Evolutionary conservation across 2,797 vertebrate genomes (phyloP), one percentile per base, ranked within the genome.

Genomic region (Bovichtus diacanthus): DNA sequence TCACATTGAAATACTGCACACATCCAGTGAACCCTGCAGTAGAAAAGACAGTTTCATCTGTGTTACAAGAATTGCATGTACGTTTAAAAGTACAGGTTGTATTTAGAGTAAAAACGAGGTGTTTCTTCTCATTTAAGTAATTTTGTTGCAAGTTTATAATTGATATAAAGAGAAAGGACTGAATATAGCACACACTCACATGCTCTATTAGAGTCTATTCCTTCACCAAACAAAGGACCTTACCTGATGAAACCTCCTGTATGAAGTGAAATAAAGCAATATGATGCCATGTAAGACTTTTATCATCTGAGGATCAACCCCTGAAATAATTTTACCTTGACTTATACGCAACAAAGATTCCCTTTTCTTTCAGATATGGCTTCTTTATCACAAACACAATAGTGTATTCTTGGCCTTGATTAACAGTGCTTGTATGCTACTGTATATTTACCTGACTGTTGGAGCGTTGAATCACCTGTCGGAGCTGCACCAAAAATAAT

Each of bases 1-100:
- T 91, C 34, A 93, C 79, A 50, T 70, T 93, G 38, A 96, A 82
- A 69, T 93, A 91, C 70, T 92, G 92, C 80, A 96, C 88, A 78
- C 95, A 96, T n/a, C 95, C 95, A 49, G 44, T 83, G 77, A 95
- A 94, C 9, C 93, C 95, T 95, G 88, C 41, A n/a, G 78, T 6
- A 54, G 49, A 38, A 76, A 27, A 62, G n/a, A 54, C 1, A 49
- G 6, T 23, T 36, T 21, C 11, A 38, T 61, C 4, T 19, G 31
- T 21, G 18, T 70, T 27, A 36, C 0, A n/a, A n/a, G 31, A 2
- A 21, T 36, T 36, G 11, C 16, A 54, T 46, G 2, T 36, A 13
- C 29, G 9, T 31, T 51, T 23, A 71, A 8, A 51, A 8, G 61
- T 43, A 12, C 25, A 71, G 9, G 19, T 61, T 41, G 38, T n/a